These are phyloP conservation scores for Lutraria lutraria DNA, from an alignment of 2,888 invertebrate species.

Conservation along the genomic window DNA sequence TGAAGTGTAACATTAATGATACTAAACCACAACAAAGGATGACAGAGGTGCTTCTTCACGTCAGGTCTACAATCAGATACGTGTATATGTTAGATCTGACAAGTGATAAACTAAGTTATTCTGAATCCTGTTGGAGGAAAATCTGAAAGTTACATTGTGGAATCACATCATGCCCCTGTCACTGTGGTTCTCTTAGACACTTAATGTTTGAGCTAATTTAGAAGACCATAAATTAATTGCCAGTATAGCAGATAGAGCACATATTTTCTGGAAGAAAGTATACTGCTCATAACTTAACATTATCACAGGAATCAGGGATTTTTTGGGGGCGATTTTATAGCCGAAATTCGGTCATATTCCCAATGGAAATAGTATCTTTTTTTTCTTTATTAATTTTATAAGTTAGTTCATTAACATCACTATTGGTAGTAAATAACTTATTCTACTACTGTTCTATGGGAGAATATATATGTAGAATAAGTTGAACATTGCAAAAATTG, in stretches of 20 bases:
- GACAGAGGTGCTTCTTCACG: neutral
- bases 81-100: neutral
- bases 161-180: too few species aligned
- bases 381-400: too few species aligned
- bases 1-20: neutral
- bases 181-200: neutral
- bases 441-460: too few species aligned
- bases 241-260: neutral
- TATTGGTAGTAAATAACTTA: too few species aligned
- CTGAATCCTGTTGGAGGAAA: neutral
- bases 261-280: neutral
- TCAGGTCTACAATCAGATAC: neutral
- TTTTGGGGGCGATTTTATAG: too few species aligned
- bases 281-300: too few species aligned
- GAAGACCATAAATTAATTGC: neutral
- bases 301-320: too few species aligned
- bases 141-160: neutral
- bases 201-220: neutral
- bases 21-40: neutral
- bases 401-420: too few species aligned
- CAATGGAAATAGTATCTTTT: too few species aligned
- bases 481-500: too few species aligned
- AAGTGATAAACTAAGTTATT: neutral
- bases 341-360: too few species aligned
- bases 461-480: too few species aligned